Conservation (phyloP, 2,888 invertebrate species). For the Abrostola tripartita region DNA sequence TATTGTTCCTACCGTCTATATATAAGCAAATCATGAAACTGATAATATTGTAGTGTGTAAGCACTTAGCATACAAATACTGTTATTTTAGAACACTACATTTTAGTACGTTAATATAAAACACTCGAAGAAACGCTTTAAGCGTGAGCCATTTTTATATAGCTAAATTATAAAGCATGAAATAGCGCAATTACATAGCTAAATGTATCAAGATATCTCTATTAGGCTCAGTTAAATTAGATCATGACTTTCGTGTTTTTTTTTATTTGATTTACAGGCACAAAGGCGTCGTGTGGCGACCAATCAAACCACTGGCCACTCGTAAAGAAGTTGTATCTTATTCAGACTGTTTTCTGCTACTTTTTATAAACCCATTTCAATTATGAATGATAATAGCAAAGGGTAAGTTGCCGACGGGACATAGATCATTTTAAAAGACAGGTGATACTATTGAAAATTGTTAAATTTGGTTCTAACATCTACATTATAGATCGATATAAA, state of each 20-base stretch:
- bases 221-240: constrained; percentile 72
- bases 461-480: neutral
- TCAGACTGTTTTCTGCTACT: constrained; percentile 60
- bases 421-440: constrained; percentile 56
- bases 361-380: constrained; percentile 77
- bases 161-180: constrained; percentile 12
- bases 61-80: no score
- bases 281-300: constrained; percentile 70
- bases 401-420: constrained; percentile 64
- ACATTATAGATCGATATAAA: no score
- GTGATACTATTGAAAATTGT: constrained; percentile 17
- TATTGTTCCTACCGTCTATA: no score
- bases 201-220: constrained; percentile 66
- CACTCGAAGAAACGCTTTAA: no score
- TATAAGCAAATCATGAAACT: no score
- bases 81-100: no score
- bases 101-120: no score
- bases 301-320: constrained; percentile 54
- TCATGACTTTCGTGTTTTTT: constrained; percentile 67
- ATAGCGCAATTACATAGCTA: constrained; percentile 32
- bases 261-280: constrained; percentile 66
- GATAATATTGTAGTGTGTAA: no score
- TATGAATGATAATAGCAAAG: constrained; percentile 76
- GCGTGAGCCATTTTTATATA: neutral
- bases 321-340: constrained; percentile 76